Evolutionary conservation across 92 coral and sea anemone species (phyloP).

Genomic region (Phymanthus crucifer): DNA sequence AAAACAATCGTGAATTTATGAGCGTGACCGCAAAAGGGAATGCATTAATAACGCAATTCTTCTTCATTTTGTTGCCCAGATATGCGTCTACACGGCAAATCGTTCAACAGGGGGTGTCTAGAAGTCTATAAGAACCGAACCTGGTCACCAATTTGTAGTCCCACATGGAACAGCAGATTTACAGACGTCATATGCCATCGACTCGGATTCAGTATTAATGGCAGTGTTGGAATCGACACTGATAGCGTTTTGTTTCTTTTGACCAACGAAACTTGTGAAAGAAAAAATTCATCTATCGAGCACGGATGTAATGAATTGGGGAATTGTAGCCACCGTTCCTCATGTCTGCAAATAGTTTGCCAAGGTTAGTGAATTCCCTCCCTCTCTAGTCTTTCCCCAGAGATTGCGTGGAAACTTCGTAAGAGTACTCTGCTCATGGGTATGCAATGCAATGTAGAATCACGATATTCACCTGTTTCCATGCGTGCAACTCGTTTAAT

Average conservation of each 20-base stretch:
- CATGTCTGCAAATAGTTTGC: neutral
- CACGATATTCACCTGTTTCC: too few relatives aligned
- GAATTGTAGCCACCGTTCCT: neutral
- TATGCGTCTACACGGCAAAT: neutral
- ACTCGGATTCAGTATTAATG: neutral
- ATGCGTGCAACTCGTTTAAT: too few relatives aligned
- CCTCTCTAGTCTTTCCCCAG: neutral
- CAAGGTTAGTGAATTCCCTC: neutral
- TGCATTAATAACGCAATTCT: neutral
- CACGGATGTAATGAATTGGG: neutral
- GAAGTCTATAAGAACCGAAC: neutral
- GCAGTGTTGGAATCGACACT: neutral
- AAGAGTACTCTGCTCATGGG: too few relatives aligned
- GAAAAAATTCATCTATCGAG: neutral
- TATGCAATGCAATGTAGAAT: too few relatives aligned
- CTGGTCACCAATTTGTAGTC: neutral
- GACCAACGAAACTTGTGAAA: neutral
- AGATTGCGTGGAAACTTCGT: too few relatives aligned
- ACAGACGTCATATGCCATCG: neutral
- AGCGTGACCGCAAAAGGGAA: too few relatives aligned
- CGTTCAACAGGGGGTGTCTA: neutral
- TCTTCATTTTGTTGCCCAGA: neutral
- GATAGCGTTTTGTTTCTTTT: neutral
- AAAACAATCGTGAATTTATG: too few relatives aligned
- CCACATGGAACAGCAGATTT: neutral